phyloP scores from a whole-genome alignment of 2,797 vertebrate species.

The Salmo trutta region DNA sequence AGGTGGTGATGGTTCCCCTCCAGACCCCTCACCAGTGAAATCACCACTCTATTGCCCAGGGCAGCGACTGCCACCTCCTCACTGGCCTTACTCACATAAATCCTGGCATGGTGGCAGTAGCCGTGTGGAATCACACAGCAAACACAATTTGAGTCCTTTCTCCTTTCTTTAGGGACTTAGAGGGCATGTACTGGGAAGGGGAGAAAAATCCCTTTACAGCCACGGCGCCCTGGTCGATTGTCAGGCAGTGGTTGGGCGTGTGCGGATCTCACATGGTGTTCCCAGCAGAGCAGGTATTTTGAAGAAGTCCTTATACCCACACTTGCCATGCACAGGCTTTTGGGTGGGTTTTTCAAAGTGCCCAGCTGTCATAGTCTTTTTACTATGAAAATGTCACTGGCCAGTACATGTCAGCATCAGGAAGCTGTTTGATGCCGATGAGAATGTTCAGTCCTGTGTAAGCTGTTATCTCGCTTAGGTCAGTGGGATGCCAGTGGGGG shows the following conservation, averaged over 20 bases:
- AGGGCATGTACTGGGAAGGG: slow-evolving; percentile 79
- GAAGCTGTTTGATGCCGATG: too few species aligned
- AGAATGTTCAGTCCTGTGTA: too few species aligned
- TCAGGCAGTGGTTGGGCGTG: slow-evolving; percentile 78
- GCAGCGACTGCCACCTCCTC: slow-evolving; percentile 59
- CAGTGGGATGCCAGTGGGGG: too few species aligned
- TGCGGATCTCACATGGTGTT: slow-evolving; percentile 82
- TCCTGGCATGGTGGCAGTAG: slow-evolving; percentile 80
- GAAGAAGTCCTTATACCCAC: slow-evolving; percentile 79
- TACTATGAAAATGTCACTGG: too few species aligned
- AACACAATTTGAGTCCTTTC: slow-evolving; percentile 82
- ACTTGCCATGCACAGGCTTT: slow-evolving; percentile 75
- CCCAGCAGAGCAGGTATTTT: slow-evolving; percentile 79
- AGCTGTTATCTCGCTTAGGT: too few species aligned
- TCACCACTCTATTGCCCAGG: slow-evolving; percentile 73
- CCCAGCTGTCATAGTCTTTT: slow-evolving; percentile 71
- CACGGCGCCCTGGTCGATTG: slow-evolving; percentile 78
- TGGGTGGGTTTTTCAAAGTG: slow-evolving; percentile 84
- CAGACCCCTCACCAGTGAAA: slow-evolving; percentile 76
- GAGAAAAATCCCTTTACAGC: slow-evolving; percentile 77
- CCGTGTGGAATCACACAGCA: slow-evolving; percentile 83
- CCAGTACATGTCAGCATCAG: too few species aligned
- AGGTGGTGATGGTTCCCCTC: slow-evolving; percentile 80
- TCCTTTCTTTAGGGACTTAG: slow-evolving; percentile 79
- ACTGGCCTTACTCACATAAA: slow-evolving; percentile 71